Evolutionary conservation across 2,113 vertebrate genomes (phyloP), one percentile per base, ranked within the genome.

Genomic region (Catharus minimus): DNA sequence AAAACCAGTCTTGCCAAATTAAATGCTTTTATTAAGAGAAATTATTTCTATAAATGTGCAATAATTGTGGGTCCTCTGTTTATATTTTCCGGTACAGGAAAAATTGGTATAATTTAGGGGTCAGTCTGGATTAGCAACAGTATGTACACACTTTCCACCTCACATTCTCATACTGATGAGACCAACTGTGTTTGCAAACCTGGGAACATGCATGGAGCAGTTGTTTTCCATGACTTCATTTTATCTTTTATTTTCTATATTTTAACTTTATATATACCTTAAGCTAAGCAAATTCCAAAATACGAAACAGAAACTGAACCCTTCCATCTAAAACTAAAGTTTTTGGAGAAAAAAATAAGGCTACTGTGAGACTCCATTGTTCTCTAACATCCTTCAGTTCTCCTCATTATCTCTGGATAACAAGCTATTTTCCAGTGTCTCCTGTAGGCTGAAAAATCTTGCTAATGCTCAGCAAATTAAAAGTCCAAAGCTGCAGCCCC

Each of bases 361-460:
- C 43, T 87, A 32, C 38, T n/a, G 2, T 0, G 1, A 56, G 22
- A 65, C 3, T 21, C 13, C 13, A 26, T 27, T 47, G 50, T 74
- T 82, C 30, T 68, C 32, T 61, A 73, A 43, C 7, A 73, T 43
- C 17, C n/a, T 82, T 73, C 38, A 76, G 33, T 72, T 83, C 61
- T 58, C 58, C 57, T 75, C 2, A 0, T 47, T 79, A 55, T 58
- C 36, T 68, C 44, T 27, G 30, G 12, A 57, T 88, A 91, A 36
- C 18, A 52, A 52, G 22, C 2, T 66, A 4, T 55, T 86, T 92
- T 53, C 33, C 64, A 76, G 13, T 46, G 30, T 47, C 15, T 89
- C 52, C n/a, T 56, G 39, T 57, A 82, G 36, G 27, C 2, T 88
- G 47, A 85, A 89, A 89, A 83, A 64, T 32, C 20, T 83, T 77